These are phyloP conservation scores for Spinus olivaceus DNA, from an alignment of 2,797 vertebrate genomes.

Conservation along the genomic window DNA sequence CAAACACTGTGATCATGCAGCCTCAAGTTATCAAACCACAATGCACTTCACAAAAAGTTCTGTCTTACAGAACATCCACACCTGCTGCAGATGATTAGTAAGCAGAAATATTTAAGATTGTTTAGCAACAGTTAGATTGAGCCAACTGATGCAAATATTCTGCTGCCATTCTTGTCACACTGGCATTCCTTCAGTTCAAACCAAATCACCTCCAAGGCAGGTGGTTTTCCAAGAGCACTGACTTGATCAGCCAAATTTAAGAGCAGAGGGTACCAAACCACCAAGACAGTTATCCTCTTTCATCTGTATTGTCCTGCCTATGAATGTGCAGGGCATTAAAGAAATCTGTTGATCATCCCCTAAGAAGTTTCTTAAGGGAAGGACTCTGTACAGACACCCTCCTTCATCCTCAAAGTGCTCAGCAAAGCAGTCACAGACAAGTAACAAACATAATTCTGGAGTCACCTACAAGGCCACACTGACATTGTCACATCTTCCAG, in stretches of 20 bases:
- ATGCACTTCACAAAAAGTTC: not conserved
- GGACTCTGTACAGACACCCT: not conserved
- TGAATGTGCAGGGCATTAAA: rapidly evolving
- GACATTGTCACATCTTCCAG: not conserved
- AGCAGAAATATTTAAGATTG: not conserved
- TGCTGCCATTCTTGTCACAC: not conserved
- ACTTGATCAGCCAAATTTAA: not conserved
- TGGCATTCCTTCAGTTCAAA: not conserved
- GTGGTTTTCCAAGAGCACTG: not conserved
- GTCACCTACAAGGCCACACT: not conserved
- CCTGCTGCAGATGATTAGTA: not conserved
- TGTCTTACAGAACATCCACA: not conserved
- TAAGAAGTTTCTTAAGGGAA: not conserved
- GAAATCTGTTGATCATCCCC: not conserved
- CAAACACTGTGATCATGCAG: not conserved
- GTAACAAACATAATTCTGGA: not conserved
- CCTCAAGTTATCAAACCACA: not conserved
- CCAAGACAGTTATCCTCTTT: not conserved
- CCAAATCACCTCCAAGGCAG: not conserved
- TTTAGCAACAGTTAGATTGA: not conserved
- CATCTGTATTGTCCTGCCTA: not conserved
- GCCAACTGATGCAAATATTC: not conserved
- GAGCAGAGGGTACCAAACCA: not conserved
- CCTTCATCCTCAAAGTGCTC: not conserved
- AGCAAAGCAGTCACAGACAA: not conserved